A percentile compares a stretch with the other conserved stretches of the same genome.
Conservation (phyloP, 2,888 invertebrate species). For the Tinea semifulvella region DNA sequence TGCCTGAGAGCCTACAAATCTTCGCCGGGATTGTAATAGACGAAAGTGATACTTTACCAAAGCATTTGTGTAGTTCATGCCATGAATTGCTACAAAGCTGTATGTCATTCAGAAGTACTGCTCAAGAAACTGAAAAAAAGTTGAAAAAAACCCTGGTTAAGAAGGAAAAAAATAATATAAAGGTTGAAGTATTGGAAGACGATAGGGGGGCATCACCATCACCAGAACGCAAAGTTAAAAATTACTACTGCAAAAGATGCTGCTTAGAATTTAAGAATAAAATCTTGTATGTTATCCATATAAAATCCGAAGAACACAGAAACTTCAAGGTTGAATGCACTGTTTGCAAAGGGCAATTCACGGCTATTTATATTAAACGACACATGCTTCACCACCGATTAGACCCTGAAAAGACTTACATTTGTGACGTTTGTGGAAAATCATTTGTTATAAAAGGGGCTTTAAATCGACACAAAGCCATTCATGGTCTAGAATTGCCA, state of each 20-base stretch:
- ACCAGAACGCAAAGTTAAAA: conserved; percentile 18
- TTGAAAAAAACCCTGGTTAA: conserved; percentile 26
- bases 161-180: not conserved
- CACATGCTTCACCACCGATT: conserved; percentile 38
- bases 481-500: conserved; percentile 45
- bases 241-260: conserved; percentile 37
- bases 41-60: conserved; percentile 37
- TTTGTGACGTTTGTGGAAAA: conserved; percentile 57
- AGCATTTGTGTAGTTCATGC: conserved; percentile 42
- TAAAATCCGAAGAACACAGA: conserved; percentile 40
- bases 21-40: conserved; percentile 37
- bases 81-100: conserved; percentile 40
- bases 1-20: conserved; percentile 30
- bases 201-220: not conserved
- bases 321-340: conserved; percentile 36
- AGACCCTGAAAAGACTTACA: conserved; percentile 25
- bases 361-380: conserved; percentile 36
- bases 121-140: conserved; percentile 35
- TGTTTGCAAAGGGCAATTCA: conserved; percentile 42
- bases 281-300: conserved; percentile 39
- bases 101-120: conserved; percentile 45
- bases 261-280: conserved; percentile 35
- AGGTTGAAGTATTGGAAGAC: not conserved
- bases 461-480: conserved; percentile 42
- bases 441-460: conserved; percentile 36